A percentile compares a stretch with the other conserved stretches of the same genome.
Evolutionary conservation across 1,140 invertebrate genomes (phyloP).

Genomic region (Piezodorus guildinii): DNA sequence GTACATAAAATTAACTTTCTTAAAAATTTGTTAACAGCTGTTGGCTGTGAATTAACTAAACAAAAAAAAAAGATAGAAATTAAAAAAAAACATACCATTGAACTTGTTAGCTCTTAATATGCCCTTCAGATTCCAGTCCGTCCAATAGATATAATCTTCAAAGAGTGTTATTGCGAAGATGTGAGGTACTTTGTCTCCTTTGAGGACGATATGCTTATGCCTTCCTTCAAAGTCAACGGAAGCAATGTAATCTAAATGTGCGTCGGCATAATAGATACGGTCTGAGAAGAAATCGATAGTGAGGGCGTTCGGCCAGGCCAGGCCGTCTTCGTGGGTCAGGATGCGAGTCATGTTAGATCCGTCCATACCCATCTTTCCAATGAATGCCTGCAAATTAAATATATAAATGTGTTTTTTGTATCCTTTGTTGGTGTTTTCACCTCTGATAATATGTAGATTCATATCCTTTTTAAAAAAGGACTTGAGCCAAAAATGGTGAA

Average conservation of each 20-base stretch:
- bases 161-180: constrained; percentile 90
- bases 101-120: constrained; percentile 80
- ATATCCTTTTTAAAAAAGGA: no score
- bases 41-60: no score
- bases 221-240: constrained; percentile 82
- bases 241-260: constrained; percentile 95
- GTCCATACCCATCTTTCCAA: constrained; percentile 96
- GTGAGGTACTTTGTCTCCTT: constrained; percentile 72
- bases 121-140: constrained; percentile 93
- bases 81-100: constrained; percentile 43
- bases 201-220: constrained; percentile 68
- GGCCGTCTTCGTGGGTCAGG: constrained; percentile 82
- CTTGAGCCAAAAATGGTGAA: no score
- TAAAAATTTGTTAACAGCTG: no score
- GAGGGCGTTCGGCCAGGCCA: constrained; percentile 96
- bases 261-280: constrained; percentile 92
- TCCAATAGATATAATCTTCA: constrained; percentile 93
- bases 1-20: no score
- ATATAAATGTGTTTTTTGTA: no score
- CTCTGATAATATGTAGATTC: no score
- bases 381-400: constrained; percentile 64
- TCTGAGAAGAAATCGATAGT: constrained; percentile 96
- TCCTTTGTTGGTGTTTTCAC: no score
- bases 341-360: constrained; percentile 82
- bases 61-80: background rate